phyloP scores from a whole-genome alignment of 2,888 invertebrate species.

The Coenonympha glycerion region DNA sequence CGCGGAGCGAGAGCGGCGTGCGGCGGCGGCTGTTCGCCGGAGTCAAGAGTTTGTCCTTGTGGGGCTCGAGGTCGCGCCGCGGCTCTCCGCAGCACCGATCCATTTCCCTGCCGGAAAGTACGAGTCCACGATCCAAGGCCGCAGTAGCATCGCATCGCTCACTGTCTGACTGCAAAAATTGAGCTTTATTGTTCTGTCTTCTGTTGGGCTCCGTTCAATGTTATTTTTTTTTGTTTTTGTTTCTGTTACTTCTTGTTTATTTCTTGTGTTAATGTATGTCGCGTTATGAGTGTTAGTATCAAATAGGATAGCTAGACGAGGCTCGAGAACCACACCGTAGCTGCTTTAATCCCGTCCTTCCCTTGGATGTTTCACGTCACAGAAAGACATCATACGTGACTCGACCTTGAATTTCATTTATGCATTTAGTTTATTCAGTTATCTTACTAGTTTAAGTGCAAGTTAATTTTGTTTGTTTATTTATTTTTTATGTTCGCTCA shows the following conservation, averaged over 20 bases:
- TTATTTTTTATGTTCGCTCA: slow-evolving; percentile 58
- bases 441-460: slow-evolving; percentile 35
- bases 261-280: slow-evolving; percentile 44
- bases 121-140: slow-evolving; percentile 69
- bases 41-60: slow-evolving; percentile 86
- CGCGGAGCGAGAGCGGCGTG: slow-evolving; percentile 79
- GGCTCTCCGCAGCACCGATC: slow-evolving; percentile 86
- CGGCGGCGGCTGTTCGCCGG: slow-evolving; percentile 86
- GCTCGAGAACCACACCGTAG: slow-evolving; percentile 62
- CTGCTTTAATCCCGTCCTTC: slow-evolving; percentile 61
- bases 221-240: slow-evolving; percentile 63
- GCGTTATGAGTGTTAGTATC: slow-evolving; percentile 69
- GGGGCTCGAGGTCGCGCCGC: slow-evolving; percentile 80
- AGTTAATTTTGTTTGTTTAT: slow-evolving; percentile 37
- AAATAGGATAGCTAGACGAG: slow-evolving; percentile 62
- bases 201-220: slow-evolving; percentile 60
- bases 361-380: slow-evolving; percentile 46
- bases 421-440: slow-evolving; percentile 34
- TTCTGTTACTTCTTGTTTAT: slow-evolving; percentile 46
- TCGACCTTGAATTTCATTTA: slow-evolving; percentile 24
- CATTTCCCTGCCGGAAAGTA: slow-evolving; percentile 92
- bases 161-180: slow-evolving; percentile 63
- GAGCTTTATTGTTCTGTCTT: slow-evolving; percentile 70
- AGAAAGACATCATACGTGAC: slow-evolving; percentile 33
- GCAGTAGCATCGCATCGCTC: slow-evolving; percentile 60